Conservation (phyloP, 2,113 vertebrate species). For the Dunckerocampus dactyliophorus region DNA sequence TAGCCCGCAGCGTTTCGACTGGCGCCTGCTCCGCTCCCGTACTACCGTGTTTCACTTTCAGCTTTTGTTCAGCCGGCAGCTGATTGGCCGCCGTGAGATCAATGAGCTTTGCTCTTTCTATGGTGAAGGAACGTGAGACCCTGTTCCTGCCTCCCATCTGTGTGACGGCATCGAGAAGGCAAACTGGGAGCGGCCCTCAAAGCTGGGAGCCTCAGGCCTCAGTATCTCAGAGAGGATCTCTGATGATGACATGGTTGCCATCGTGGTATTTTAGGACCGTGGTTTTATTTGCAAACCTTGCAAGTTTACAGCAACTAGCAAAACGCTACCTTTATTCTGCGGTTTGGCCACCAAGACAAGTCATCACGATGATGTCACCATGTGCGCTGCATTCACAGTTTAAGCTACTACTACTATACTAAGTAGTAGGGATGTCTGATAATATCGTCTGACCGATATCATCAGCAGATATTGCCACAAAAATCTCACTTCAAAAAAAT, state of each 20-base stretch:
- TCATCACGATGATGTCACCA: too few species aligned
- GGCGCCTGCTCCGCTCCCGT: slow-evolving; percentile 18
- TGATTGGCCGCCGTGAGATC: slow-evolving; percentile 29
- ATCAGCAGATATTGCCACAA: too few species aligned
- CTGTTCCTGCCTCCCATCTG: not conserved
- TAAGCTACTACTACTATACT: too few species aligned
- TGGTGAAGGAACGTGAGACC: slow-evolving; percentile 43
- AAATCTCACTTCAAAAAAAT: too few species aligned
- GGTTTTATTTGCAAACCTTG: too few species aligned
- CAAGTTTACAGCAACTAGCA: too few species aligned
- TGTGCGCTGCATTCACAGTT: too few species aligned
- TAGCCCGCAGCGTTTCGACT: not conserved
- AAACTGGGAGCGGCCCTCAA: not conserved
- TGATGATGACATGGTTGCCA: not conserved
- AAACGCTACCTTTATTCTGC: too few species aligned
- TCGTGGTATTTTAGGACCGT: not conserved
- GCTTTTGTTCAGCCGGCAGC: slow-evolving; percentile 46
- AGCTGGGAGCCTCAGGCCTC: not conserved
- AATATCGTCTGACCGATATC: too few species aligned
- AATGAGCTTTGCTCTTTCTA: slow-evolving; percentile 40
- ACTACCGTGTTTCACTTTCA: slow-evolving; percentile 28
- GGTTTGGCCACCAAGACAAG: too few species aligned
- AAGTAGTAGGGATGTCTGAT: too few species aligned
- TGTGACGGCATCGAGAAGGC: not conserved
- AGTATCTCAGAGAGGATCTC: not conserved